Evolutionary conservation across 2,888 invertebrate genomes (phyloP).

Genomic region (Cerastis leucographa): DNA sequence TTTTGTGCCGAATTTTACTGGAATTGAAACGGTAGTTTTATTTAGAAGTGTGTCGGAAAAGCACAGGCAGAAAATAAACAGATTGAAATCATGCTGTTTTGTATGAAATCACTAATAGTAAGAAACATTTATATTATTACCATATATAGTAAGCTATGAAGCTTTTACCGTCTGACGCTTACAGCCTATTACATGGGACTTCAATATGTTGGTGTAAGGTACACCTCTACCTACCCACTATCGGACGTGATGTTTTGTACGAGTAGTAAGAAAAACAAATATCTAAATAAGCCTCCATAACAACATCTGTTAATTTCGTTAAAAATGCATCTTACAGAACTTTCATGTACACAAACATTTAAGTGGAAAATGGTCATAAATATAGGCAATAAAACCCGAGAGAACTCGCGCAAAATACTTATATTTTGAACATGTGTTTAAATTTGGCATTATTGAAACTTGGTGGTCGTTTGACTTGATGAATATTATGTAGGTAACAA

Average conservation of each 20-base stretch:
- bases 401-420: slow-evolving; percentile 2
- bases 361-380: slow-evolving; percentile 27
- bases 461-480: not conserved
- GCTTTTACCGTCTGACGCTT: not conserved
- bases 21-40: not conserved
- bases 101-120: not conserved
- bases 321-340: not conserved
- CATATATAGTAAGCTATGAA: not conserved
- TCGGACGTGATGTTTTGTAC: not conserved
- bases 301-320: not conserved
- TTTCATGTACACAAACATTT: slow-evolving; percentile 4
- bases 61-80: not conserved
- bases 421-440: slow-evolving; percentile 9
- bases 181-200: not conserved
- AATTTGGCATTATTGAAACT: slow-evolving; percentile 9
- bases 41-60: not conserved
- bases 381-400: slow-evolving; percentile 29
- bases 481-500: not conserved
- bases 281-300: not conserved
- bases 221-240: not conserved
- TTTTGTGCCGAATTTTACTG: not conserved
- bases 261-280: not conserved
- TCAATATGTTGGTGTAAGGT: not conserved
- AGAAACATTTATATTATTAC: not conserved
- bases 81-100: not conserved